phyloP scores from a whole-genome alignment of 2,113 vertebrate species.

The Peucedramus taeniatus region DNA sequence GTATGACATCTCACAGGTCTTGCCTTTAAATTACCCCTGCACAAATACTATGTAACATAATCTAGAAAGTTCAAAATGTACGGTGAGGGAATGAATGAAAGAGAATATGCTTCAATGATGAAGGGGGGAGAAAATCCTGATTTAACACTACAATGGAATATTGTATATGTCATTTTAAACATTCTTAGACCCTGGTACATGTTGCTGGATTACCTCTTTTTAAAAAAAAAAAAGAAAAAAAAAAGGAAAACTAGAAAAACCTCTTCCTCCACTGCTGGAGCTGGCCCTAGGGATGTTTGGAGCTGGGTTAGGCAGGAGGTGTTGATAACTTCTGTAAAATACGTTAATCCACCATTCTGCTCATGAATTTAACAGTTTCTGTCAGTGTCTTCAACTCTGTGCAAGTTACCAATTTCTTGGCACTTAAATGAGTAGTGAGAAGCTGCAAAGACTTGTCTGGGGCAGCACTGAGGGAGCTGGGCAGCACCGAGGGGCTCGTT shows the following conservation, averaged over 20 bases:
- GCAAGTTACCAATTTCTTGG: conserved; percentile 11
- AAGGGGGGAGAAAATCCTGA: conserved; percentile 47
- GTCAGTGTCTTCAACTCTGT: conserved; percentile 46
- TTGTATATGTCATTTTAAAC: conserved; percentile 71
- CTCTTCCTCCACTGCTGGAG: conserved; percentile 52
- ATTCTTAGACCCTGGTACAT: conserved; percentile 67
- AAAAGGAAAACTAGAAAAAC: conserved; percentile 8
- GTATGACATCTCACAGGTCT: conserved; percentile 89
- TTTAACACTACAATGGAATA: conserved; percentile 62
- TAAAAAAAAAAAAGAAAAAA: conserved; percentile 32
- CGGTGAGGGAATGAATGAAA: conserved; percentile 40
- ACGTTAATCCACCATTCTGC: not conserved
- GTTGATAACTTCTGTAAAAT: conserved; percentile 48
- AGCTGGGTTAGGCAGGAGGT: conserved; percentile 32
- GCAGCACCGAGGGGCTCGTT: not conserved
- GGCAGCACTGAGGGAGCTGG: not conserved
- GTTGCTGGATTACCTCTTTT: conserved; percentile 69
- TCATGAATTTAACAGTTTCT: conserved; percentile 45
- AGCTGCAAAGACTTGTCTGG: conserved; percentile 1
- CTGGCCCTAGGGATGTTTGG: conserved; percentile 49
- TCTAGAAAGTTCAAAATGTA: conserved; percentile 73
- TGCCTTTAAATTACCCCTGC: conserved; percentile 86
- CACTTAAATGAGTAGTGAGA: not conserved
- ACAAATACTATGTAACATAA: conserved; percentile 76
- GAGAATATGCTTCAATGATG: conserved; percentile 58